Conservation (phyloP, 2,797 vertebrate genomes). For the Balearica regulorum region DNA sequence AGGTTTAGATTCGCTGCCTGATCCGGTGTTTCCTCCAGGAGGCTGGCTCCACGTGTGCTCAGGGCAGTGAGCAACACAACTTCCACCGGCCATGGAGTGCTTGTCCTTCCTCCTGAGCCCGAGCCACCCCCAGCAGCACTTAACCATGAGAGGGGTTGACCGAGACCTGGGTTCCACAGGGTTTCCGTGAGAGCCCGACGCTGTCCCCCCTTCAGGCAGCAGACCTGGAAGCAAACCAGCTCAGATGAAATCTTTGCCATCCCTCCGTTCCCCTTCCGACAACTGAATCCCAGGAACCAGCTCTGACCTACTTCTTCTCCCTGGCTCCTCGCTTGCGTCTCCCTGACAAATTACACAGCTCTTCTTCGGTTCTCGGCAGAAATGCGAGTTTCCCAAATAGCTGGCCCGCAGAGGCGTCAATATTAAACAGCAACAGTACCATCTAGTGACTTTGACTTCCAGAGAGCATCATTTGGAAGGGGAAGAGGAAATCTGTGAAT, state of each 20-base stretch:
- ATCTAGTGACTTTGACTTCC: constrained; percentile 11
- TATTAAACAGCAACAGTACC: constrained; percentile 45
- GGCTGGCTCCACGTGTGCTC: accelerated
- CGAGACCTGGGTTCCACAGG: background rate
- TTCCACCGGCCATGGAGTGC: background rate
- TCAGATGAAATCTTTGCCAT: background rate
- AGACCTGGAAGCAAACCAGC: background rate
- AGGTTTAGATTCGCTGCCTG: background rate
- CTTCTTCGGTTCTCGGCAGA: background rate
- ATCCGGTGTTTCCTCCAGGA: background rate
- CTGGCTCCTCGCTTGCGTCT: background rate
- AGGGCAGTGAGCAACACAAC: background rate
- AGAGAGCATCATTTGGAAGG: background rate
- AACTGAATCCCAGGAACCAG: background rate
- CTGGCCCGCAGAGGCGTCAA: background rate
- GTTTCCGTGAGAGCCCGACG: background rate
- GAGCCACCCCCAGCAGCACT: background rate
- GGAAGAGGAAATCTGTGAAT: background rate
- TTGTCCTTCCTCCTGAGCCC: background rate
- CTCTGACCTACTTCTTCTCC: constrained; percentile 41
- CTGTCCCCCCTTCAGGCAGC: background rate
- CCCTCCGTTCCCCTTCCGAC: background rate
- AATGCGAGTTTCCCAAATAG: background rate
- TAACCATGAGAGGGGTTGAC: background rate
- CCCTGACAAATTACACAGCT: background rate